Percentiles rank a stretch among this genome's conserved stretches.
Evolutionary conservation across 1,140 invertebrate genomes (phyloP).

Genomic region (Drosophila nebulosa): DNA sequence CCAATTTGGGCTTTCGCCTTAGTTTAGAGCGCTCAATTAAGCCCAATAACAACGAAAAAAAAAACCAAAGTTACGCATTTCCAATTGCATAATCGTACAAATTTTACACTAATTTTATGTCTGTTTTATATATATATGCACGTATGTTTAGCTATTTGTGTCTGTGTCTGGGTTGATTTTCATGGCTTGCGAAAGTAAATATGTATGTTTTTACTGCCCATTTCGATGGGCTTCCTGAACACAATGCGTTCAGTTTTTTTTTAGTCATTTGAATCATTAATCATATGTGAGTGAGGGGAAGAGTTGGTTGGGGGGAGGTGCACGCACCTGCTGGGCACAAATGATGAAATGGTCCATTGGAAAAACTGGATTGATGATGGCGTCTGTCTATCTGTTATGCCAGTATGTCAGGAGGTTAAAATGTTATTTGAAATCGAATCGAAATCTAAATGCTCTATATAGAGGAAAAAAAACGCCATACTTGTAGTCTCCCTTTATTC

Average conservation of each 20-base stretch:
- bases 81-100: conserved; percentile 58
- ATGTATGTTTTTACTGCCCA: conserved; percentile 47
- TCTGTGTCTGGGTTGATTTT: conserved; percentile 45
- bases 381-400: not conserved
- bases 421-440: no score
- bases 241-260: conserved; percentile 43
- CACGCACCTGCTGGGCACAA: conserved; percentile 46
- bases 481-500: no score
- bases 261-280: conserved; percentile 61
- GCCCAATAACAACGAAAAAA: conserved; percentile 18
- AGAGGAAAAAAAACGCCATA: no score
- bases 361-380: conserved; percentile 11
- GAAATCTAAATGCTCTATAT: no score
- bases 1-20: conserved; percentile 27
- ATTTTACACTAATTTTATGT: conserved; percentile 29
- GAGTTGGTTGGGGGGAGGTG: not conserved
- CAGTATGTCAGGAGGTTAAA: not conserved
- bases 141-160: not conserved
- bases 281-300: conserved; percentile 37
- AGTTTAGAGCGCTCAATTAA: conserved; percentile 53
- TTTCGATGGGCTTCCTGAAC: conserved; percentile 46
- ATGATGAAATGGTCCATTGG: conserved; percentile 29
- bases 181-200: conserved; percentile 68
- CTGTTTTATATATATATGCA: no score
- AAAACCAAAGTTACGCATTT: conserved; percentile 66